phyloP scores from a whole-genome alignment of 2,797 vertebrate genomes.

The Spea hammondii region DNA sequence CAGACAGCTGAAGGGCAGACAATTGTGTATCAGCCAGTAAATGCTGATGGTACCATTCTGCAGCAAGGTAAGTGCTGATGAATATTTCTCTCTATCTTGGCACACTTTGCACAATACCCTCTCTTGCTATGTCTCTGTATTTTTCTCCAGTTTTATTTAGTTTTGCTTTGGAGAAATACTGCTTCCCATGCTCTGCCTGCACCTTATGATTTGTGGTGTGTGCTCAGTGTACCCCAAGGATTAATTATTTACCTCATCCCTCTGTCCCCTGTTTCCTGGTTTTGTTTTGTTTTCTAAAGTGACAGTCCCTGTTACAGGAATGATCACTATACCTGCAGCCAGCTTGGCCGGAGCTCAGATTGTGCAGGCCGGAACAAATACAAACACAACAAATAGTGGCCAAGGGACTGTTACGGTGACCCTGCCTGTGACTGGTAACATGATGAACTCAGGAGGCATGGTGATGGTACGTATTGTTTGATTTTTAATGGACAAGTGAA shows the following conservation, averaged over 20 bases:
- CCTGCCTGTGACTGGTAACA: slow-evolving; percentile 90
- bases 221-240: slow-evolving; percentile 55
- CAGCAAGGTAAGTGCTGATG: slow-evolving; percentile 82
- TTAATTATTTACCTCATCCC: slow-evolving; percentile 70
- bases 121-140: not conserved
- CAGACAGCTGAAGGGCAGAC: slow-evolving; percentile 98
- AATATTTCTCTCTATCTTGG: not conserved
- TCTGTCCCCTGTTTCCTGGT: slow-evolving; percentile 60
- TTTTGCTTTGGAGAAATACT: not conserved
- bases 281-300: slow-evolving; percentile 73
- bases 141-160: not conserved
- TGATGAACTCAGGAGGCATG: slow-evolving; percentile 98
- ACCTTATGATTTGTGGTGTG: slow-evolving; percentile 18
- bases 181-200: slow-evolving; percentile 3
- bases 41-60: slow-evolving; percentile 93
- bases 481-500: not conserved
- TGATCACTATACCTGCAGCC: slow-evolving; percentile 98
- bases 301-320: slow-evolving; percentile 86
- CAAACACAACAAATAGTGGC: slow-evolving; percentile 91
- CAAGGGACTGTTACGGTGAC: slow-evolving; percentile 98
- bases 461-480: slow-evolving; percentile 85
- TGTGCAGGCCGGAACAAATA: slow-evolving; percentile 90
- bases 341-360: slow-evolving; percentile 96
- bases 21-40: slow-evolving; percentile 98
- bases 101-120: not conserved